phyloP scores from a whole-genome alignment of 2,888 invertebrate genomes.

The Agonopterix alstromeriana region DNA sequence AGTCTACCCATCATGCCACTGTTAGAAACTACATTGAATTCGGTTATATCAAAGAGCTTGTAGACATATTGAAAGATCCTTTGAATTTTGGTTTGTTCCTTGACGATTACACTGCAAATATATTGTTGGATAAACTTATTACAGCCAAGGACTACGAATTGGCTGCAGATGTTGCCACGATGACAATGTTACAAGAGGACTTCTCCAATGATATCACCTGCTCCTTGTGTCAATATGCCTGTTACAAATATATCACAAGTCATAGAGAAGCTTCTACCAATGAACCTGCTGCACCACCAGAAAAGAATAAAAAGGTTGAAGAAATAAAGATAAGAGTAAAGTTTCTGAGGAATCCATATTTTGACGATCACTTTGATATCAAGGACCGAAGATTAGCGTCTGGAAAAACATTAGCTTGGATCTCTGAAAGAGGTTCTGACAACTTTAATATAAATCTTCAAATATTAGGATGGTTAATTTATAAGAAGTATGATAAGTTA shows the following conservation, averaged over 20 bases:
- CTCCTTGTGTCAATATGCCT: conserved; percentile 83
- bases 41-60: conserved; percentile 78
- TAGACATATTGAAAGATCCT: conserved; percentile 86
- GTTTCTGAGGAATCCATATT: conserved; percentile 87
- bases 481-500: conserved; percentile 79
- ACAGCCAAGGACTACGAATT: conserved; percentile 79
- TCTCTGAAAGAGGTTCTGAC: conserved; percentile 69
- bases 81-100: conserved; percentile 93
- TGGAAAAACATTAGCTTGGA: conserved; percentile 88
- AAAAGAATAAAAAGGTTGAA: conserved; percentile 64
- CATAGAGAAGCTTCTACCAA: conserved; percentile 25
- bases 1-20: conserved; percentile 90
- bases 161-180: conserved; percentile 86
- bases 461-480: conserved; percentile 81
- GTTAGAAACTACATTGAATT: conserved; percentile 77
- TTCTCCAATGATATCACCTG: conserved; percentile 82
- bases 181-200: conserved; percentile 94
- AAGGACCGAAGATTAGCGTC: conserved; percentile 81
- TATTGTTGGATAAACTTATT: conserved; percentile 88
- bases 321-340: conserved; percentile 85
- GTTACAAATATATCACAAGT: conserved; percentile 80
- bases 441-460: conserved; percentile 74
- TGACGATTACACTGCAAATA: conserved; percentile 86
- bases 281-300: conserved; percentile 21
- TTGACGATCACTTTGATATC: conserved; percentile 94